Evolutionary conservation across 2,113 vertebrate species (phyloP), one percentile per base, ranked within the genome.

Genomic region (Sander lucioperca): DNA sequence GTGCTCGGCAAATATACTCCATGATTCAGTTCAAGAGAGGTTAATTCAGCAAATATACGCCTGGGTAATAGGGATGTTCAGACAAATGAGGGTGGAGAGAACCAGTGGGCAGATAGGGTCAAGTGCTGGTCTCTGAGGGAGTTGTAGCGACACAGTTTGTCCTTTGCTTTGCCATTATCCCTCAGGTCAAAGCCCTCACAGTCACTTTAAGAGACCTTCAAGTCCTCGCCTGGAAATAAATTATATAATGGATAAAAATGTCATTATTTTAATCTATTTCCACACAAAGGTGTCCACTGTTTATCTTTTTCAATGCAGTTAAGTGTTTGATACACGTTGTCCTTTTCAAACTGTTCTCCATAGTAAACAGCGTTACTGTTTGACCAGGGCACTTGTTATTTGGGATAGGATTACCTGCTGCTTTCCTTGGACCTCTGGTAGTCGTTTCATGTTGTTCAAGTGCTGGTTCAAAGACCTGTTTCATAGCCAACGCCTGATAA

Each of bases 11-110:
- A 82, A 78, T 66, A 43, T 9, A 21, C 62, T 81, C 66, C 63
- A 23, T 57, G 65, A 75, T 62, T 81, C 78, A 71, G 79, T 51
- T 78, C 78, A 71, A 59, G 21, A 75, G 71, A 88, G 74, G 51
- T 88, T 84, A 75, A 79, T 79, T 79, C 45, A 74, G 69, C 51
- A 43, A 75, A 74, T n/a, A 50, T 5, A 62, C 59, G 9, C 15
- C 65, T 8, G 56, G 68, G 53, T 70, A 50, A 87, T 0, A 0
- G 57, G 11, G 33, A n/a, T 30, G 69, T 56, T 66, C 45, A n/a
- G 70, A 79, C 15, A 79, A 68, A 27, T 75, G 50, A 69, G 30
- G 39, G 15, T 19, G 18, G 2, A 48, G 9, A 51, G 57, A 48
- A 57, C 2, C 16, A 4, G 30, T 6, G 45, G 65, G 47, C 51